Conservation (phyloP, 2,888 invertebrate genomes). For the Osedax fenrisi region DNA sequence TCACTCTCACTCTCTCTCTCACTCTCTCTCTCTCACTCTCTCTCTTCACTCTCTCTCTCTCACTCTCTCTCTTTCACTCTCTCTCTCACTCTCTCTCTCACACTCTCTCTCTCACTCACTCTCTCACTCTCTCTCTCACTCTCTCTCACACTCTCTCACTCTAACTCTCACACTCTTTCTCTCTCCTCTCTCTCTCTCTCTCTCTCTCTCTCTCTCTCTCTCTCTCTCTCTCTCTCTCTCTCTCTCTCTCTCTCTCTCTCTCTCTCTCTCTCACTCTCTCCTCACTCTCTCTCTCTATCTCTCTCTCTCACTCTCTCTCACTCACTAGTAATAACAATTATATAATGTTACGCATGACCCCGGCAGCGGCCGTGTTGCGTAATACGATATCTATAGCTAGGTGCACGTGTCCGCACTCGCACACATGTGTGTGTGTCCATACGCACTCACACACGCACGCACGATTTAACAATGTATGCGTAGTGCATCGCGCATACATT, state of each 20-base stretch:
- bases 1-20: background rate
- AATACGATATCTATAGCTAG: no score
- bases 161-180: background rate
- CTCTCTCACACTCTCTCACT: background rate
- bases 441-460: no score
- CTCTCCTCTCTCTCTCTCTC: background rate
- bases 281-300: background rate
- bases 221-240: background rate
- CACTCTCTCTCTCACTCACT: background rate
- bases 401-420: no score
- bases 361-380: no score
- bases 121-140: background rate
- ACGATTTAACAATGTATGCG: no score
- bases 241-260: background rate
- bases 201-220: constrained; percentile 2
- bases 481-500: no score
- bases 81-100: background rate
- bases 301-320: background rate
- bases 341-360: no score
- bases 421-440: no score
- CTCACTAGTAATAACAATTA: no score
- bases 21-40: background rate
- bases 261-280: background rate
- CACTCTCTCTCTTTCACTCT: no score
- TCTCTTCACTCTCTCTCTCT: no score